Evolutionary conservation across 2,888 invertebrate genomes (phyloP), one percentile per base, ranked within the genome.

Genomic region (Melangyna quadrimaculata): DNA sequence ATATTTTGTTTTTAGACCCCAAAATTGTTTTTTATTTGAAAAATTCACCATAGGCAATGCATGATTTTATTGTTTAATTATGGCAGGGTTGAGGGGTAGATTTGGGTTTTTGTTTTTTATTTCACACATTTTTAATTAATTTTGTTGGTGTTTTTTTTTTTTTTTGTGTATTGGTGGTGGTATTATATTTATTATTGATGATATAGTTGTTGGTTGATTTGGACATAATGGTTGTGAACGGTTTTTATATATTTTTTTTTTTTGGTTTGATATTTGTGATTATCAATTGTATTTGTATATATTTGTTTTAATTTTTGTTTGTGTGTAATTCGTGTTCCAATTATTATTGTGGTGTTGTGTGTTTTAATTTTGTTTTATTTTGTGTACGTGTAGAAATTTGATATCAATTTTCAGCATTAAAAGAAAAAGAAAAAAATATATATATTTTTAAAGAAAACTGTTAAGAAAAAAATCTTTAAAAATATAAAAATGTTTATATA

Each of bases 321-420:
- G 55, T 51, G 67, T 70, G 59, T 69, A 69, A 48, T 72, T 77
- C 67, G 72, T 72, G 48, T 81, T 82, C 82, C 82, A 78, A 87
- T 82, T 74, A 87, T 82, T 74, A 55, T 70, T 80, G 84, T 81
- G 57, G 72, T 63, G 72, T 63, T 75, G 87, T 73, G 75, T 83
- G 59, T 78, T 87, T 57, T 57, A 32, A 74, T 88, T 86, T n/a
- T 87, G 86, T 87, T 84, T 78, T 70, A 79, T 63, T 67, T 77
- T 87, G 87, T 83, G 59, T 73, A 72, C 37, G 78, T 88, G 70
- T 83, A 55, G 70, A 71, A 65, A 80, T 80, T 65, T 71, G 79
- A 80, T 78, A 53, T 74, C 79, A 84, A 77, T 86, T 35, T 80
- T 75, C 32, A 71, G 67, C 74, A 75, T 40, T 45, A 78, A 70